Percentiles rank a stretch among this genome's conserved stretches.
Conservation (phyloP, 2,888 invertebrate species). For the Copidosoma aretas region DNA sequence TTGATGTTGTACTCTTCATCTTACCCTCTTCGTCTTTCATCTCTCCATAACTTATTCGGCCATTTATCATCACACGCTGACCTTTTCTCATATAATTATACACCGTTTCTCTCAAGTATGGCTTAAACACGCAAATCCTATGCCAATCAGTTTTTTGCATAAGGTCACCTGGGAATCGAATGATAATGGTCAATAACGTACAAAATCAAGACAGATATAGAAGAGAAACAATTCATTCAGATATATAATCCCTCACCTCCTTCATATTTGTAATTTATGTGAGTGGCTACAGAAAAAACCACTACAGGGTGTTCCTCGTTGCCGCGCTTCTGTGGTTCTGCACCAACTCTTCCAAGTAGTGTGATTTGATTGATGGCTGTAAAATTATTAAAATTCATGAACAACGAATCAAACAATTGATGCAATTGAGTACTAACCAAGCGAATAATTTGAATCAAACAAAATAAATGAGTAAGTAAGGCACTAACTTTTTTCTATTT, state of each 20-base stretch:
- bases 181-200: background rate
- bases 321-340: constrained; percentile 87
- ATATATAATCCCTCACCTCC: constrained; percentile 54
- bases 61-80: constrained; percentile 81
- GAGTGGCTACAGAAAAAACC: constrained; percentile 89
- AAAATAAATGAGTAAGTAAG: constrained; percentile 7
- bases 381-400: constrained; percentile 43
- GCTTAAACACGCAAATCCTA: constrained; percentile 84
- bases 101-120: constrained; percentile 79
- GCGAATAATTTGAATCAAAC: background rate
- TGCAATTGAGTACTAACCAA: background rate
- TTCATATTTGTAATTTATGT: constrained; percentile 77
- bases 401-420: background rate
- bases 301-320: constrained; percentile 83
- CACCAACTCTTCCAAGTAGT: constrained; percentile 85
- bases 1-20: constrained; percentile 74
- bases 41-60: constrained; percentile 85
- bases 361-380: constrained; percentile 84
- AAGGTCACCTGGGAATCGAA: constrained; percentile 73
- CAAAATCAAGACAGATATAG: too few relatives aligned
- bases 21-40: constrained; percentile 79
- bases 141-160: constrained; percentile 93
- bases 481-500: constrained; percentile 51
- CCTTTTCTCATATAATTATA: constrained; percentile 85
- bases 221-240: background rate